These are phyloP conservation scores for Plutomurus gul DNA, from an alignment of 1,140 invertebrate species.

Conservation along the genomic window DNA sequence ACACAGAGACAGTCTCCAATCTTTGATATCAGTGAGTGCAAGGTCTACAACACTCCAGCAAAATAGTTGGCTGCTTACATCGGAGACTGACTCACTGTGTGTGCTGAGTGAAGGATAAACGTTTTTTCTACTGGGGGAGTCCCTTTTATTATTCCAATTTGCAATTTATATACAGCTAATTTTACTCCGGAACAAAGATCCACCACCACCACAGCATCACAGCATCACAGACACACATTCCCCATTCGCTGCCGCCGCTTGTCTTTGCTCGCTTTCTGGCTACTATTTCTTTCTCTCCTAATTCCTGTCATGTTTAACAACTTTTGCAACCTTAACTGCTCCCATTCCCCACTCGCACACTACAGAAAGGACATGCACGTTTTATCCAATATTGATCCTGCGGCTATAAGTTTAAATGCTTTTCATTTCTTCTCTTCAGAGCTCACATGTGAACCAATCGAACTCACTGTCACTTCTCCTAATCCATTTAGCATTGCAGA, in stretches of 20 bases:
- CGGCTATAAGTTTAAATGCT: no score
- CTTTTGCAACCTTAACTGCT: no score
- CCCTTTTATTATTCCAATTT: background rate
- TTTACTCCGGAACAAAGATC: slow-evolving; percentile 16
- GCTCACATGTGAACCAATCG: no score
- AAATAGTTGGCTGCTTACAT: background rate
- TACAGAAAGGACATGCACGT: no score
- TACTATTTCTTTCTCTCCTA: no score
- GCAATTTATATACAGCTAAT: slow-evolving; percentile 23
- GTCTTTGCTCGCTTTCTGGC: background rate
- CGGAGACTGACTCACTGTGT: background rate
- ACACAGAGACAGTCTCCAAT: background rate
- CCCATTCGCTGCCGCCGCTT: background rate
- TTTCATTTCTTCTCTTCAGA: no score
- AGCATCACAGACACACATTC: background rate
- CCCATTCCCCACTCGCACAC: no score
- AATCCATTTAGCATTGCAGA: no score
- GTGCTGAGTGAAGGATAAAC: background rate
- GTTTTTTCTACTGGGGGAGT: background rate
- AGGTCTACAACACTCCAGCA: background rate
- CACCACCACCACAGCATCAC: no score
- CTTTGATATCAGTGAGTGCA: background rate
- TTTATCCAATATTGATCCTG: no score
- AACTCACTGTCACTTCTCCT: no score
- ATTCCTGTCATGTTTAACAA: no score